A percentile compares a stretch with the other conserved stretches of the same genome.
Conservation (phyloP, 2,113 vertebrate genomes). For the Notothenia rossii region DNA sequence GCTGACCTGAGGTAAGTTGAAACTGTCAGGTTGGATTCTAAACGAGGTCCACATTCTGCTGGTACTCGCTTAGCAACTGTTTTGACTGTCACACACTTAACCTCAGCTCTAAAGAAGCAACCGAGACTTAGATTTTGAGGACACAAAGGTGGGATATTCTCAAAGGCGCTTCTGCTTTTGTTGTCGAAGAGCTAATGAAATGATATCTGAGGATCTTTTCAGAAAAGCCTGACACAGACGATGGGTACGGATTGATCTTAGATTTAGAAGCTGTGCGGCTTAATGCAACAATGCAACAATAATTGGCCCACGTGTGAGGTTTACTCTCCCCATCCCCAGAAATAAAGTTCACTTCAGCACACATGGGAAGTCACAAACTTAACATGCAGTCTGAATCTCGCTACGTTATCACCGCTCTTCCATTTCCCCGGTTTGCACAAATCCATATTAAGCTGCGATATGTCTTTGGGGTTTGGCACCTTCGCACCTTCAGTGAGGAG, state of each 20-base stretch:
- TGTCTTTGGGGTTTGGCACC: constrained; percentile 78
- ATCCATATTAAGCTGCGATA: constrained; percentile 77
- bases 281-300: constrained; percentile 44
- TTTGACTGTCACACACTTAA: constrained; percentile 29
- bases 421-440: constrained; percentile 70
- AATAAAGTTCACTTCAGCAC: constrained; percentile 30
- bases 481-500: constrained; percentile 61
- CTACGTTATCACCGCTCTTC: constrained; percentile 54
- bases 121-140: neutral
- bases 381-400: constrained; percentile 55
- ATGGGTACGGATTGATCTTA: constrained; percentile 21
- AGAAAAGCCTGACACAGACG: constrained; percentile 3
- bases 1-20: constrained; percentile 56
- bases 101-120: constrained; percentile 20
- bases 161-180: neutral
- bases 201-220: constrained; percentile 31
- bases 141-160: neutral
- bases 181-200: constrained; percentile 18
- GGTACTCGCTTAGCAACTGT: constrained; percentile 11
- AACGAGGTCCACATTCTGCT: constrained; percentile 13
- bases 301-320: constrained; percentile 7
- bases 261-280: neutral
- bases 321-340: constrained; percentile 7
- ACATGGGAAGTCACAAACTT: constrained; percentile 50
- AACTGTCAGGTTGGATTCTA: constrained; percentile 59